These are phyloP conservation scores for Bucorvus abyssinicus DNA, from an alignment of 2,797 vertebrate genomes.

Conservation along the genomic window DNA sequence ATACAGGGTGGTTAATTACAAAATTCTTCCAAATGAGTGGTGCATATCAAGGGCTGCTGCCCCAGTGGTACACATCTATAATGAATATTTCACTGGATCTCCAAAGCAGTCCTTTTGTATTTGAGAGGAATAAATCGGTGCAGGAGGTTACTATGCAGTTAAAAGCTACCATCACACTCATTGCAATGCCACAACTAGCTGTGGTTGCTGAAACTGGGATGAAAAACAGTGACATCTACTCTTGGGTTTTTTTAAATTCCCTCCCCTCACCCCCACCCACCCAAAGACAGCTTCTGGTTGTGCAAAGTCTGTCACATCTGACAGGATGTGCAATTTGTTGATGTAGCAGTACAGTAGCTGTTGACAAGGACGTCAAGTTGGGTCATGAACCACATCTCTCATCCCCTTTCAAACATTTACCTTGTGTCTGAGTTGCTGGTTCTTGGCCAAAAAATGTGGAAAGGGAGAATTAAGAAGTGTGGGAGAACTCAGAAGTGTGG, in stretches of 20 bases:
- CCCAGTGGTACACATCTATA: accelerated
- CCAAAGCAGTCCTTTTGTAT: not conserved
- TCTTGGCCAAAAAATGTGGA: not conserved
- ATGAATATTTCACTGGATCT: not conserved
- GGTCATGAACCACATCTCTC: not conserved
- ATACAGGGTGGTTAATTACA: accelerated
- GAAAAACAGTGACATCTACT: not conserved
- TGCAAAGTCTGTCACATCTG: not conserved
- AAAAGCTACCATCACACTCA: not conserved
- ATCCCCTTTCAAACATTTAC: not conserved
- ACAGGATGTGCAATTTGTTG: not conserved
- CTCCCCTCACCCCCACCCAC: not conserved
- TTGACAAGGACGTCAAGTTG: not conserved
- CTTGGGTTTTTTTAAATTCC: not conserved
- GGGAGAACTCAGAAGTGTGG: not conserved
- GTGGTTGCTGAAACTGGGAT: not conserved
- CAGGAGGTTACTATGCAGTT: not conserved
- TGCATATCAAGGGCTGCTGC: not conserved
- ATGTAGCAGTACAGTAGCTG: not conserved
- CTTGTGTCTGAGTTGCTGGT: not conserved
- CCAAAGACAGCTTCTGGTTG: not conserved
- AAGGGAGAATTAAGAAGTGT: not conserved
- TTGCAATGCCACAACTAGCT: not conserved
- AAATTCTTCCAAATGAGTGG: not conserved
- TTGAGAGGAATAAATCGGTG: not conserved